Conservation (phyloP, 1,140 invertebrate species). For the Panagrolaimus sp. region DNA sequence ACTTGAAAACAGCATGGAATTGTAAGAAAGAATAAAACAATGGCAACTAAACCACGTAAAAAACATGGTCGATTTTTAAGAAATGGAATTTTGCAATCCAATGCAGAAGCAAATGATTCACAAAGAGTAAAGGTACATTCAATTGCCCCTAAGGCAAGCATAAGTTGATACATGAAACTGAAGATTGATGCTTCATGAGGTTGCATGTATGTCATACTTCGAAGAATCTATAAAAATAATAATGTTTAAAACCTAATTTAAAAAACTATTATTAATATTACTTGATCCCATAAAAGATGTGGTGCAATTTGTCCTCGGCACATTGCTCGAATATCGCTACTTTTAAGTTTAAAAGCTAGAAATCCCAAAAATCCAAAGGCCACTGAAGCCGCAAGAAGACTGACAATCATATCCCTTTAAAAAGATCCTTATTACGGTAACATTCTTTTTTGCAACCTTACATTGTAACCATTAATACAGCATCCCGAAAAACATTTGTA, state of each 20-base stretch:
- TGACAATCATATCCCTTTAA: constrained; percentile 27
- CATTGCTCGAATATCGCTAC: constrained; percentile 20
- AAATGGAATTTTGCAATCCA: constrained; percentile 24
- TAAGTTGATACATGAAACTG: constrained; percentile 26
- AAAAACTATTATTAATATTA: not conserved
- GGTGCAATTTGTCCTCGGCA: constrained; percentile 26
- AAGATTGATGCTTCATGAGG: constrained; percentile 20
- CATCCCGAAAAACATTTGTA: constrained; percentile 28
- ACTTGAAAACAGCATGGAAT: constrained; percentile 30
- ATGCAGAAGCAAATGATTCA: constrained; percentile 22
- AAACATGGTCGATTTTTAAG: constrained; percentile 17
- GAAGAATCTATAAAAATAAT: constrained; percentile 21
- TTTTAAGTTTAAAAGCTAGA: constrained; percentile 21
- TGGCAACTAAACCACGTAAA: constrained; percentile 14
- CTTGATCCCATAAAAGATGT: constrained; percentile 29
- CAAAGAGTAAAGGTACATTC: constrained; percentile 25
- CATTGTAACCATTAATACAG: constrained; percentile 25
- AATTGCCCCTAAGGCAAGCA: constrained; percentile 28
- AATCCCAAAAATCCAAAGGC: constrained; percentile 29
- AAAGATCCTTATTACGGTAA: not conserved
- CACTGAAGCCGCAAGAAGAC: constrained; percentile 18
- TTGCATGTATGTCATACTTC: constrained; percentile 21
- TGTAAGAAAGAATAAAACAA: constrained; percentile 18
- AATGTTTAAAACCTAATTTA: not conserved
- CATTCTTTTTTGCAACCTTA: constrained; percentile 13